These are phyloP conservation scores for Chelonoidis abingdonii DNA, from an alignment of 2,113 vertebrate genomes.

Conservation along the genomic window DNA sequence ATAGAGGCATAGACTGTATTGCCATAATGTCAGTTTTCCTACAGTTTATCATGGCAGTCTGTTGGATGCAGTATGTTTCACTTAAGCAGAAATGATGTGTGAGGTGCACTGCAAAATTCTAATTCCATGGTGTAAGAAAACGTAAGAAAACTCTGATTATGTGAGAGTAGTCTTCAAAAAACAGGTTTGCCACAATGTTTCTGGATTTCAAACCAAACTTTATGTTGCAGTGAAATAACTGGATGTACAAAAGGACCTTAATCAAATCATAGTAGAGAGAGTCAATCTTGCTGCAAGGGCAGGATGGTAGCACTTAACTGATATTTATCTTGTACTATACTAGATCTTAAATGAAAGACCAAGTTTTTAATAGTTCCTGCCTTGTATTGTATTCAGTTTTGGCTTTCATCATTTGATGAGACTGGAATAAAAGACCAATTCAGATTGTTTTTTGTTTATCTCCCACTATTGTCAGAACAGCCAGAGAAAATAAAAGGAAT, in stretches of 20 bases:
- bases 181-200: not conserved
- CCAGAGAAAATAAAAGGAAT: not conserved
- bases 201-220: not conserved
- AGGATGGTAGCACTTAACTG: not conserved
- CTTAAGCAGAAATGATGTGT: not conserved
- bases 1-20: conserved; percentile 34
- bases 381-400: not conserved
- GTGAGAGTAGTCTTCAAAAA: not conserved
- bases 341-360: not conserved
- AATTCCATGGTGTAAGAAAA: not conserved
- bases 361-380: not conserved
- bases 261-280: not conserved
- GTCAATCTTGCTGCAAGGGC: not conserved
- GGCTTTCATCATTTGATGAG: not conserved
- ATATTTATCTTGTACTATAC: not conserved
- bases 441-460: not conserved
- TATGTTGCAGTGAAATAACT: conserved; percentile 9
- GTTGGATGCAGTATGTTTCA: not conserved
- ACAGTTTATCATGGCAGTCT: not conserved
- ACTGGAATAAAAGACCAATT: not conserved
- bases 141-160: not conserved
- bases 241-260: not conserved
- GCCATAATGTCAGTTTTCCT: conserved; percentile 10
- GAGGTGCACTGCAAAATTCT: not conserved
- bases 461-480: not conserved